Base-by-base conservation (phyloP, 1,140 invertebrate species). In the Eubasilissa regina region DNA sequence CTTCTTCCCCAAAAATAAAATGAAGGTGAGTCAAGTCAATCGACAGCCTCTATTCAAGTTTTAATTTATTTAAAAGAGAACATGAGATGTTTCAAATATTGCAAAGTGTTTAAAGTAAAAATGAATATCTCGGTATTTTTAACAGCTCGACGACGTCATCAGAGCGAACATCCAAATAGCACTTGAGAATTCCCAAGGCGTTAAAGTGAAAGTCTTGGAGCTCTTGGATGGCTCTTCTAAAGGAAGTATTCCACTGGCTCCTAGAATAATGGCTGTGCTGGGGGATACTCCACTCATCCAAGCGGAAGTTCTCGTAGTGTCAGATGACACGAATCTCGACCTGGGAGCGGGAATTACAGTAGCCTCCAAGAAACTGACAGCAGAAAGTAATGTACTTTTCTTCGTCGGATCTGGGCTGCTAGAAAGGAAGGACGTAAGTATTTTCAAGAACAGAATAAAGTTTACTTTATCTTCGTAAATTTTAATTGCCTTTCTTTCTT, bases 141-240 rank as follows among this genome's bases (percentile, higher is more conserved):
- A 76, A 21, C 53, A 89, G 87, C 48, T 89, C 1, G 84, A 87
- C 68, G 89, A 91, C 55, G 87, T 91, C 4, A 84, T 94, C 1
- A 86, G 92, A 44, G 77, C 92, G 0, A 87, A 92, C 53, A 87
- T 93, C 4, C 94, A 98, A 83, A 85, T 97, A 0, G 91, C 93
- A 0, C 84, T 97, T 0, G 97, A 98, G 85, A 97, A 97, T 86
- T 85, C 91, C 43, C 85, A 90, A 25, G 88, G 87, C 0, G 89
- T 91, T 21, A 94, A 94, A 86, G 88, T 97, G 0, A 95, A 94
- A 82, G 90, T 93, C 3, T 87, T 96, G 4, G 96, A 97, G 86
- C 82, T 91, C 3, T 79, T 91, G 0, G 89, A 92, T 70, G 86
- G 88, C 9, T 89, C 91, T 15, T 87, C 90, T 64, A 82, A 87